Conservation (phyloP, 1,140 invertebrate genomes). For the Bombus affinis region DNA sequence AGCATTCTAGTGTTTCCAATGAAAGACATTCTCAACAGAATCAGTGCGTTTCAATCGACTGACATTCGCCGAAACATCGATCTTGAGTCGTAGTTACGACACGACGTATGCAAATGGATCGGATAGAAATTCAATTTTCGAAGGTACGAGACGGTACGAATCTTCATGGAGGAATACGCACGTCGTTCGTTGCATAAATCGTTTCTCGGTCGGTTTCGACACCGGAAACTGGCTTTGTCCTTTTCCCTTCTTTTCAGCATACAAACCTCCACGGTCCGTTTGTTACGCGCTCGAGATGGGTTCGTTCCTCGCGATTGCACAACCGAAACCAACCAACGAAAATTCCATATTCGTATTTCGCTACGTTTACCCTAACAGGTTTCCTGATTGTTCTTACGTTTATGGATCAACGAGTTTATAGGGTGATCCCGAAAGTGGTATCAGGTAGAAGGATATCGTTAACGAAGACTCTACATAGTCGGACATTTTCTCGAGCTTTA, state of each 20-base stretch:
- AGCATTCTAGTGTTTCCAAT: too few relatives aligned
- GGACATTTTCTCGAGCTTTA: background rate
- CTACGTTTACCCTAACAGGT: conserved; percentile 26
- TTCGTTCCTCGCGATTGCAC: conserved; percentile 44
- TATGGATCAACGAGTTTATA: background rate
- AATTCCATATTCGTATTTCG: conserved; percentile 43
- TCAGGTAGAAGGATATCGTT: background rate
- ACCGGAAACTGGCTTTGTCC: conserved; percentile 60
- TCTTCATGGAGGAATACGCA: background rate
- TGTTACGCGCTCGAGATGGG: conserved; percentile 38
- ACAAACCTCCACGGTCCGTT: conserved; percentile 27
- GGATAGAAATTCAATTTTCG: background rate
- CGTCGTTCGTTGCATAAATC: conserved; percentile 51
- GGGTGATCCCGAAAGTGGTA: background rate
- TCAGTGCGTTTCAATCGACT: background rate
- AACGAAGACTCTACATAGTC: background rate
- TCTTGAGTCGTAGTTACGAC: background rate
- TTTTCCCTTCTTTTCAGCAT: conserved; percentile 26
- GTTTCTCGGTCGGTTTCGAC: conserved; percentile 49
- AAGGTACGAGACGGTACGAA: background rate
- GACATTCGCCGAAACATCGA: background rate
- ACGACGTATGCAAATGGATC: too few relatives aligned
- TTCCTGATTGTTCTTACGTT: background rate
- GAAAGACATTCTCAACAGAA: background rate
- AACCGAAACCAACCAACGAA: conserved; percentile 47